Conservation (phyloP, 1,140 invertebrate species). For the Drosophila nigromelanica region DNA sequence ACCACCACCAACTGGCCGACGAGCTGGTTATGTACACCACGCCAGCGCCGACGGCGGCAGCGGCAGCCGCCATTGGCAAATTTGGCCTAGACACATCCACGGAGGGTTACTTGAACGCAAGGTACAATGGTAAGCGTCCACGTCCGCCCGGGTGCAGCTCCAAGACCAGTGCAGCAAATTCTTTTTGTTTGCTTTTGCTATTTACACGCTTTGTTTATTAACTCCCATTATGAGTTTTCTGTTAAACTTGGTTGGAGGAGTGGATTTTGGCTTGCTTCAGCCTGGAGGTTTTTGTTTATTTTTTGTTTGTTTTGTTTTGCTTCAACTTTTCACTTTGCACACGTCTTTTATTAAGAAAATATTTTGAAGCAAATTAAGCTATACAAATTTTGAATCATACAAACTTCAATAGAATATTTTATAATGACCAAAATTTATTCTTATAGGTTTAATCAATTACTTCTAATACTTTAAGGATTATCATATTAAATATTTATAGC, state of each 20-base stretch:
- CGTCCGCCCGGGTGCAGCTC: slow-evolving; percentile 57
- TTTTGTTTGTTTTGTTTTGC: slow-evolving; percentile 57
- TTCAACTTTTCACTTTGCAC: slow-evolving; percentile 50
- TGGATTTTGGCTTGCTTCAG: slow-evolving; percentile 11
- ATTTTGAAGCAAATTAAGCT: slow-evolving; percentile 14
- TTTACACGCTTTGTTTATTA: slow-evolving; percentile 77
- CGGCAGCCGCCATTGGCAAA: slow-evolving; percentile 68
- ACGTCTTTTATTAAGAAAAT: slow-evolving; percentile 56
- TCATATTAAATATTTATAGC: too few species aligned
- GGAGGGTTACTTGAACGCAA: slow-evolving; percentile 83
- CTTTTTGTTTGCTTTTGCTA: slow-evolving; percentile 67
- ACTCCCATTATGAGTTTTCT: slow-evolving; percentile 70
- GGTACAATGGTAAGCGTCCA: slow-evolving; percentile 83
- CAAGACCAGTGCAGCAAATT: slow-evolving; percentile 27
- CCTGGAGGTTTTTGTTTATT: slow-evolving; percentile 56
- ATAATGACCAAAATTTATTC: too few species aligned
- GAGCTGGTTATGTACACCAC: slow-evolving; percentile 78
- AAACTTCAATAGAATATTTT: not conserved
- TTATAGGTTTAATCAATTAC: too few species aligned
- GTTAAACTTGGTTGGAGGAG: not conserved
- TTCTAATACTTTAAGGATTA: too few species aligned
- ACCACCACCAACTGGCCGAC: slow-evolving; percentile 72
- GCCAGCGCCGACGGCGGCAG: slow-evolving; percentile 62
- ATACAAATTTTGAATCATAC: not conserved
- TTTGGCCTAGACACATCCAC: slow-evolving; percentile 80